Percentiles rank a stretch among this genome's conserved stretches.
These are phyloP conservation scores for Chloromyia formosa DNA, from an alignment of 2,888 invertebrate genomes.

Conservation along the genomic window DNA sequence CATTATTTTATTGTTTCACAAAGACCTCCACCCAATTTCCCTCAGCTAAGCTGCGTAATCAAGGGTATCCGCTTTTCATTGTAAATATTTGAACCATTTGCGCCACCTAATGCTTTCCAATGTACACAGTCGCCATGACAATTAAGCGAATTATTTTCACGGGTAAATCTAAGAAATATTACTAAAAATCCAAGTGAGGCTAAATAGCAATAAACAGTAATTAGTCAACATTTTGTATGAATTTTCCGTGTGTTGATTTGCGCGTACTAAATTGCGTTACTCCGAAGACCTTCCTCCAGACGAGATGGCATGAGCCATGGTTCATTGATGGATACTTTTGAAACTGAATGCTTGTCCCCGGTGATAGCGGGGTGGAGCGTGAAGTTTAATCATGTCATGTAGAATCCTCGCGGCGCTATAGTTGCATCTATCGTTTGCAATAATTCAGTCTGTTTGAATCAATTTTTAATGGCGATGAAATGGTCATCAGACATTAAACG, in stretches of 20 bases:
- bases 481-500: too few relatives aligned
- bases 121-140: not conserved
- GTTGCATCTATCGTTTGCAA: too few relatives aligned
- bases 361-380: too few relatives aligned
- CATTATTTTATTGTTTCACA: not conserved
- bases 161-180: not conserved
- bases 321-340: too few relatives aligned
- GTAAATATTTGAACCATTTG: not conserved
- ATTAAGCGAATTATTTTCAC: conserved; percentile 14
- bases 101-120: not conserved
- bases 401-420: too few relatives aligned
- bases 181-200: conserved; percentile 1
- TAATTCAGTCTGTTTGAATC: too few relatives aligned
- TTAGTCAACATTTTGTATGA: conserved; percentile 2
- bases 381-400: too few relatives aligned
- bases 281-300: too few relatives aligned
- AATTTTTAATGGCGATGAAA: too few relatives aligned
- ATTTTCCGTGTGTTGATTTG: not conserved
- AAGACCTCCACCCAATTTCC: conserved; percentile 15
- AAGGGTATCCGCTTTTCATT: conserved; percentile 11
- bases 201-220: conserved; percentile 8
- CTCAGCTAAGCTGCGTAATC: not conserved
- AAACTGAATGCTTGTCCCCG: too few relatives aligned
- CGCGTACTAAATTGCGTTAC: too few relatives aligned
- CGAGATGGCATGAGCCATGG: too few relatives aligned